These are phyloP conservation scores for Bettongia penicillata DNA, from an alignment of 2,113 vertebrate genomes.

Conservation along the genomic window DNA sequence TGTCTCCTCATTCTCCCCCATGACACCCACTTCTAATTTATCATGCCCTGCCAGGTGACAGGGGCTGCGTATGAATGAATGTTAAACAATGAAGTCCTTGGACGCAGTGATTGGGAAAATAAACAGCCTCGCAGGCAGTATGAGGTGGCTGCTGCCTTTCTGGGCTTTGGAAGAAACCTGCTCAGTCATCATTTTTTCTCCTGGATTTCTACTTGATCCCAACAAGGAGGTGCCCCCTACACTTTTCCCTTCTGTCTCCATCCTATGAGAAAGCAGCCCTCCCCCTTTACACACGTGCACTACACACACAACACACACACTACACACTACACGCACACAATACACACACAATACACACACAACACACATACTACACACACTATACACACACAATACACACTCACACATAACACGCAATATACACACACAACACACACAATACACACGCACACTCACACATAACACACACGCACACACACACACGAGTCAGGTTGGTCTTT, in stretches of 20 bases:
- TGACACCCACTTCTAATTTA: neutral
- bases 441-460: too few species aligned
- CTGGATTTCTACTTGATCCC: neutral
- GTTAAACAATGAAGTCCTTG: slow-evolving; percentile 26
- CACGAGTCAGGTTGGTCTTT: neutral
- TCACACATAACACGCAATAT: too few species aligned
- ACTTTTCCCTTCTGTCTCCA: neutral
- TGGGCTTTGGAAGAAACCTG: neutral
- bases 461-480: too few species aligned
- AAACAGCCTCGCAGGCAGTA: slow-evolving; percentile 33
- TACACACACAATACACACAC: too few species aligned
- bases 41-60: neutral
- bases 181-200: neutral
- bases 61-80: neutral
- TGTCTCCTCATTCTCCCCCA: neutral
- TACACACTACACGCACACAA: too few species aligned
- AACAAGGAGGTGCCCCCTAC: neutral
- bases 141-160: neutral
- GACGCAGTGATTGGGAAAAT: slow-evolving; percentile 32
- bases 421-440: too few species aligned
- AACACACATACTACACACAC: too few species aligned
- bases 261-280: neutral
- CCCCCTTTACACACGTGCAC: too few species aligned
- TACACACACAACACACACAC: too few species aligned
- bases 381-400: too few species aligned